Evolutionary conservation across 2,888 invertebrate genomes (phyloP), one percentile per base, ranked within the genome.

Genomic region (Drosophila kambysellisi): DNA sequence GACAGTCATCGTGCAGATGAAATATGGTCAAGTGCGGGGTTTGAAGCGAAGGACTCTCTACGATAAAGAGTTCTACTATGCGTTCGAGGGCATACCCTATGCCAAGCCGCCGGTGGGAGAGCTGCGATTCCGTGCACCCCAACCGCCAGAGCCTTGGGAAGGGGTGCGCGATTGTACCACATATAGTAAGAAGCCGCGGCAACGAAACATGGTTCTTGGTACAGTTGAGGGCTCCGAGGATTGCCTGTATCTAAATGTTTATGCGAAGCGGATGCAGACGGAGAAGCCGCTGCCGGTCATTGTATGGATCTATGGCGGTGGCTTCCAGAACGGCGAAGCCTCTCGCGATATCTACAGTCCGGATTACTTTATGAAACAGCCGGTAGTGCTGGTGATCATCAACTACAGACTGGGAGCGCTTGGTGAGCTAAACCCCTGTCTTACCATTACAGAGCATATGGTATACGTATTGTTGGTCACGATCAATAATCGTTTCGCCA

Each of bases 301-400:
- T 92, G 93, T 94, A 0, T 94, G 93, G 91, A 93, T 94, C 54
- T 94, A 93, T 79, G 94, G 94, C 4, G 94, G 94, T 2, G 94
- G 93, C 2, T 94, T 93, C 75, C 92, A 92, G 60, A 78, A 88
- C n/a, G 94, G 94, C 1, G 94, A 93, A 20, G 93, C 93, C 25
- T 82, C 93, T 71, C 83, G 91, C 0, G 91, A 91, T 48, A 12
- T 91, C 1, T 93, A 93, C 71, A 93, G 94, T 9, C 94, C 94
- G 0, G 94, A 94, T 63, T 94, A 93, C 75, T 91, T 94, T 6
- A 91, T 94, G 90, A 91, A 92, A 43, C 91, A 94, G 71, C 92
- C 93, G 53, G 89, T 94, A 3, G 89, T 94, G 2, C 53, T 94
- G 0, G 93, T 94, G 0, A 91, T 92, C 0, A 72, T 94, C 1